Evolutionary conservation across 2,797 vertebrate species (phyloP).

Genomic region (Aselliscus stoliczkanus): DNA sequence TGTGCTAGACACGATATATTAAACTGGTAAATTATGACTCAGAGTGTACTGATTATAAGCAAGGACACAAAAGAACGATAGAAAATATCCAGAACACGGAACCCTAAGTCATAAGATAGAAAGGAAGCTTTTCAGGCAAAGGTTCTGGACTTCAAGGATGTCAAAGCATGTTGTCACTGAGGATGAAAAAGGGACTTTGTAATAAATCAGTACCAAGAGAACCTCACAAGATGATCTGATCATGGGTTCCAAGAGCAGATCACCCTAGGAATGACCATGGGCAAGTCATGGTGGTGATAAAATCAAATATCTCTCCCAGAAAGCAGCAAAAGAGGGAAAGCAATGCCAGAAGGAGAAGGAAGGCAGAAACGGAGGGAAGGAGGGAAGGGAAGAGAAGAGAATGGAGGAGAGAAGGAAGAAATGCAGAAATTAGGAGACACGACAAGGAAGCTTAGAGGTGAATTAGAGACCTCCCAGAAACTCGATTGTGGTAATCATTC

Average conservation of each 20-base stretch:
- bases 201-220: too few relatives aligned
- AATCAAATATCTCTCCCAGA: not conserved
- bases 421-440: not conserved
- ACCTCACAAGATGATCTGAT: too few relatives aligned
- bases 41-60: not conserved
- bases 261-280: too few relatives aligned
- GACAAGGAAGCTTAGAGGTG: not conserved
- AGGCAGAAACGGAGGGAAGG: not conserved
- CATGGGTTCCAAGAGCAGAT: too few relatives aligned
- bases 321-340: not conserved
- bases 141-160: not conserved
- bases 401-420: not conserved
- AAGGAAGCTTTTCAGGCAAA: not conserved
- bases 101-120: not conserved
- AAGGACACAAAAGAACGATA: not conserved
- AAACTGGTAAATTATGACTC: not conserved
- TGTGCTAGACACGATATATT: not conserved
- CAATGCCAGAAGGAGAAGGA: not conserved
- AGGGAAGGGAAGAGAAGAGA: fast-evolving
- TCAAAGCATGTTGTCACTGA: not conserved
- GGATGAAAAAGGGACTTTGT: too few relatives aligned
- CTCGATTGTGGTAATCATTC: not conserved
- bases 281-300: not conserved
- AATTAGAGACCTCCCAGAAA: not conserved
- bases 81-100: not conserved